A percentile compares a stretch with the other conserved stretches of the same genome.
phyloP scores from a whole-genome alignment of 2,888 invertebrate species.

The Microplitis deprimator region DNA sequence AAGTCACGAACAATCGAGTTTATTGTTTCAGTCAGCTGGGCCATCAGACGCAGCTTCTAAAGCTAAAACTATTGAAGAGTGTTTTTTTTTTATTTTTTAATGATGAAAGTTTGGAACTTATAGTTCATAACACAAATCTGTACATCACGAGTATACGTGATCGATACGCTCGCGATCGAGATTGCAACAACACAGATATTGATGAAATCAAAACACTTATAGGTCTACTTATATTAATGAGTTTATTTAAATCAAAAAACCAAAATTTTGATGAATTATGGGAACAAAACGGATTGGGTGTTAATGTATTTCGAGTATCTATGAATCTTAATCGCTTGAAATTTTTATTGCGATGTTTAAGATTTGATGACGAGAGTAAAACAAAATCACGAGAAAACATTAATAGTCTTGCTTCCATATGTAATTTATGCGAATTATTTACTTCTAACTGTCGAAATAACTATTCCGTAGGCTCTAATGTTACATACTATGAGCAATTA shows the following conservation, averaged over 20 bases:
- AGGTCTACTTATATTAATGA: slow-evolving; percentile 1
- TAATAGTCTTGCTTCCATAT: neutral
- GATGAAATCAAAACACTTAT: neutral
- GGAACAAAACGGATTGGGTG: neutral
- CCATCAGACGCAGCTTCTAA: neutral
- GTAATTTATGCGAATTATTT: neutral
- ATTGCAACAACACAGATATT: neutral
- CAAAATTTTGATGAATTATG: neutral
- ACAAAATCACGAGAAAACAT: neutral
- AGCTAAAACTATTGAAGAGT: neutral
- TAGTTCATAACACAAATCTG: neutral
- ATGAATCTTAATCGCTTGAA: neutral
- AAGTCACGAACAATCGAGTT: neutral
- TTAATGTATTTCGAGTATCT: neutral
- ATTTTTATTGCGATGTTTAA: neutral
- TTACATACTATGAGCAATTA: neutral
- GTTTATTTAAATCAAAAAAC: neutral
- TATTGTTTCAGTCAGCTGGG: neutral
- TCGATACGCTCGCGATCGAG: neutral
- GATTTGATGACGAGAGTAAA: neutral
- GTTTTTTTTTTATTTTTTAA: neutral
- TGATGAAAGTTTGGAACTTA: neutral
- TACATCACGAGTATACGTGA: neutral
- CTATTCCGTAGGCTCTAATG: neutral
- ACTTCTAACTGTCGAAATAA: neutral